Evolutionary conservation across 53 echinoderm and acorn worm species (phyloP).

Genomic region (Stichopus horrens): DNA sequence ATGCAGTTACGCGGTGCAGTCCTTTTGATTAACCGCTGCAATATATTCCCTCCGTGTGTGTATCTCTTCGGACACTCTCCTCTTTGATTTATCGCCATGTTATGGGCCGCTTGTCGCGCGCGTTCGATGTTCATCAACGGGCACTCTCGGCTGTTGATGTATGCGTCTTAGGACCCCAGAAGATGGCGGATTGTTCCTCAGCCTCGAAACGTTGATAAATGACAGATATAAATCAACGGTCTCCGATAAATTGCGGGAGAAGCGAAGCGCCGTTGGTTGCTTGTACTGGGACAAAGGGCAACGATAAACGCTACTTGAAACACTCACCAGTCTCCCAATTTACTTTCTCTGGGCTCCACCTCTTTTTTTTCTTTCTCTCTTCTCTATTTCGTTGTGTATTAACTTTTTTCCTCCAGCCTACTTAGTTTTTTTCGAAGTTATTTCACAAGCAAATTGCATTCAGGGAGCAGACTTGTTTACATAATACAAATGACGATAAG

Average conservation of each 20-base stretch:
- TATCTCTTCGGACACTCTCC: not conserved
- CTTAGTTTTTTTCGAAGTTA: not conserved
- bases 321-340: not conserved
- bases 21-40: not conserved
- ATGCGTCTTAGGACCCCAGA: not conserved
- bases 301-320: not conserved
- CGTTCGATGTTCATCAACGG: constrained; percentile 10
- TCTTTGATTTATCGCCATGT: constrained; percentile 20
- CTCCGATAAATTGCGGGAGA: constrained; percentile 1
- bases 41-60: not conserved
- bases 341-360: not conserved
- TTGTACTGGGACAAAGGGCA: constrained; percentile 32
- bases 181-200: constrained; percentile 23
- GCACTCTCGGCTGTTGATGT: constrained; percentile 11
- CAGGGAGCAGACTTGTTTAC: constrained; percentile 2
- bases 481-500: not conserved
- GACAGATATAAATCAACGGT: constrained; percentile 15
- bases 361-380: not conserved
- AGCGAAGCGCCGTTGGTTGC: constrained; percentile 16
- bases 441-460: not conserved
- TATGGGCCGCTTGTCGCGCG: constrained; percentile 36
- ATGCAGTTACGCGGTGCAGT: not conserved
- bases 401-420: too few species aligned
- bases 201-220: constrained; percentile 27
- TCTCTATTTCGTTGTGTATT: too few species aligned